Conservation (phyloP, 2,797 vertebrate genomes). For the Micrastur ruficollis region DNA sequence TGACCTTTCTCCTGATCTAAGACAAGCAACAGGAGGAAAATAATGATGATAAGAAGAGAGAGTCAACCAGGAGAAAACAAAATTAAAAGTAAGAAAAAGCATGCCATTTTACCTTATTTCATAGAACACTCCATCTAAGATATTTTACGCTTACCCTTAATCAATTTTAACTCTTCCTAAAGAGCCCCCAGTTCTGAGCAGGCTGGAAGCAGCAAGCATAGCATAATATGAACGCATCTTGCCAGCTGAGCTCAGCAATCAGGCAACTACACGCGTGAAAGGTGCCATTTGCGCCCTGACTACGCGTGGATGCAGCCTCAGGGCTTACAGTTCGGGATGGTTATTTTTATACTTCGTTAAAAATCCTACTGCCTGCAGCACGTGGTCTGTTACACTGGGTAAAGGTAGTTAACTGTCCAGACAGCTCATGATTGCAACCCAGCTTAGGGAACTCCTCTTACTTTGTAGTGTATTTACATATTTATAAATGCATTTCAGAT, state of each 20-base stretch:
- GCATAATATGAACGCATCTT: fast-evolving
- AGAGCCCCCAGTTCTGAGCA: background rate
- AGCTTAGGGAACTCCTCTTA: background rate
- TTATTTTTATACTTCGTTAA: background rate
- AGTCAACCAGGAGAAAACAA: background rate
- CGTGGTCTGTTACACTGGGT: background rate
- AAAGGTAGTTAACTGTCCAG: background rate
- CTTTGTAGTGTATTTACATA: slow-evolving; percentile 12
- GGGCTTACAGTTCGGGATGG: fast-evolving
- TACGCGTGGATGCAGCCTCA: background rate
- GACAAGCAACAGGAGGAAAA: background rate
- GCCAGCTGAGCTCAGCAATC: background rate
- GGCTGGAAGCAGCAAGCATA: background rate
- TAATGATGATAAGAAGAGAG: background rate
- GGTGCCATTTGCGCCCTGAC: background rate
- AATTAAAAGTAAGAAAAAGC: background rate
- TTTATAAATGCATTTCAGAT: slow-evolving; percentile 20
- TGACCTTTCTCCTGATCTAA: background rate
- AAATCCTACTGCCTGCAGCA: background rate
- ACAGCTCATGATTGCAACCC: background rate
- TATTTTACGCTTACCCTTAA: background rate
- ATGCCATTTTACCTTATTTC: background rate
- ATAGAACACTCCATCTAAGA: background rate
- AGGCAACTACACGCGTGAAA: background rate
- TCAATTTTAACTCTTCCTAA: background rate